phyloP scores from a whole-genome alignment of 2,113 vertebrate genomes.

The Xiphophorus couchianus region DNA sequence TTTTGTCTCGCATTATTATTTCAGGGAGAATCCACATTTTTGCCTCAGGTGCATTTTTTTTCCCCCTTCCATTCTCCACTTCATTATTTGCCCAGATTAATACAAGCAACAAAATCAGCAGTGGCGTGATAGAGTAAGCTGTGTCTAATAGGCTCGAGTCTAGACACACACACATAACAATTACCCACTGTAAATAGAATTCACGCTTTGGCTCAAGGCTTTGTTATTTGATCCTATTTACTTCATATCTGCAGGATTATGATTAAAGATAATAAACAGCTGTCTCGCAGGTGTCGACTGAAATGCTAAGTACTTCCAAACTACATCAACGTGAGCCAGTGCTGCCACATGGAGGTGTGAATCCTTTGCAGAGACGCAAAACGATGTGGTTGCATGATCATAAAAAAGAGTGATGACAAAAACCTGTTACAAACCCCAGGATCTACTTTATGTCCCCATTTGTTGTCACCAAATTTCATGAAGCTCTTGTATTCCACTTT shows the following conservation, averaged over 20 bases:
- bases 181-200: constrained; percentile 84
- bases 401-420: neutral
- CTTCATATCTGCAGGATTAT: constrained; percentile 72
- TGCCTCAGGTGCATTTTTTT: constrained; percentile 73
- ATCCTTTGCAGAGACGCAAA: neutral
- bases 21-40: constrained; percentile 66
- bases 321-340: constrained; percentile 6
- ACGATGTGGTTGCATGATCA: neutral
- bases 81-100: constrained; percentile 81
- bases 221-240: constrained; percentile 79
- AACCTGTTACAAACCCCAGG: neutral
- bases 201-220: constrained; percentile 73
- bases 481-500: too few species aligned
- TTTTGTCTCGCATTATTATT: constrained; percentile 52
- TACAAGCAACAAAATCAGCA: constrained; percentile 71
- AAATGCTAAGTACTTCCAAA: neutral
- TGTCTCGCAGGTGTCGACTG: neutral
- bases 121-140: constrained; percentile 73
- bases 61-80: constrained; percentile 48
- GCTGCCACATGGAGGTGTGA: neutral
- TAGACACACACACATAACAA: constrained; percentile 77
- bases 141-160: constrained; percentile 81
- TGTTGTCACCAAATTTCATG: too few species aligned
- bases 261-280: constrained; percentile 52
- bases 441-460: neutral